Evolutionary conservation across 2,113 vertebrate genomes (phyloP), one percentile per base, ranked within the genome.

Genomic region (Miniopterus natalensis): DNA sequence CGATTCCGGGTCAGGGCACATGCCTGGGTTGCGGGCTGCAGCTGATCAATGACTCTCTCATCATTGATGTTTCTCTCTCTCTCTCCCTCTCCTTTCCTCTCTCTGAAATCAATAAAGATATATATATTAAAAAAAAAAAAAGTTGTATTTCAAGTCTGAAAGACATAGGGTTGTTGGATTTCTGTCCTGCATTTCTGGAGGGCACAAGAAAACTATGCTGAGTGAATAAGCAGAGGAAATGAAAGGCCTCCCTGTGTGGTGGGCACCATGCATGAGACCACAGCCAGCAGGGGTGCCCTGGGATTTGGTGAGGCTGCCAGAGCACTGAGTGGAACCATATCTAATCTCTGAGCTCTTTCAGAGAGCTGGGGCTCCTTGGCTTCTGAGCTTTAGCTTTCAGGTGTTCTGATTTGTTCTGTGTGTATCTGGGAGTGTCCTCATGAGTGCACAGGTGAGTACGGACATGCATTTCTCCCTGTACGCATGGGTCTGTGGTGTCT

Each of bases 101-200:
- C 36, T 36, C 36, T 36, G 36, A 36, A 36, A 36, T 36, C 36
- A 36, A 36, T 36, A 2, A 36, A 36, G 36, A 36, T 36, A 36
- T 36, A 36, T 36, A 36, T 36, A 36, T 36, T 36, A 36, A 36
- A 36, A 36, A 36, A 36, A 36, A 36, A 36, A 15, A 4, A 18
- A 1, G 55, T 81, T 66, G 83, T 66, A 36, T 75, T 79, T 79
- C 74, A 77, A 83, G 79, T 63, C n/a, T 5, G 31, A 55, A 47
- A 0, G 13, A 49, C 17, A 31, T 5, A 73, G 53, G 55, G 45
- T 73, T 70, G 57, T 75, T 59, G 29, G 47, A 53, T 61, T 78
- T 68, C 71, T 84, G 66, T 81, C 53, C 77, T 21, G 85, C 45
- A 10, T 88, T 90, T 83, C 55, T 70, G 84, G 74, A 92, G 61